phyloP scores from a whole-genome alignment of 2,888 invertebrate genomes.

The Brenthis daphne region DNA sequence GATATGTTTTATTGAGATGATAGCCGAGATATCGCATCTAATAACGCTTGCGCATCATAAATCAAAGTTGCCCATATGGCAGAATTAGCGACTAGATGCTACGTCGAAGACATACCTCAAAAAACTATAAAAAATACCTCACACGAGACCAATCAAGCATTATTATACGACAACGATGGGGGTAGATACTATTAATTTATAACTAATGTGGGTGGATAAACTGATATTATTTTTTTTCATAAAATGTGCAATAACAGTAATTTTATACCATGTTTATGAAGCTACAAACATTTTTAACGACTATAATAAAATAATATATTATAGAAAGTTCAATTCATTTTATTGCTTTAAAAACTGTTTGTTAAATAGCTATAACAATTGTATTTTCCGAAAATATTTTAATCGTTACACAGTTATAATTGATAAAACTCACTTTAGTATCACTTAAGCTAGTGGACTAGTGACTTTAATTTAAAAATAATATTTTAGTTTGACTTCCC shows the following conservation, averaged over 20 bases:
- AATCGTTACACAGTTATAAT: too few species aligned
- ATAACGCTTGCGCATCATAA: constrained; percentile 49
- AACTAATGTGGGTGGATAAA: constrained; percentile 81
- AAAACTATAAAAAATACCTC: constrained; percentile 78
- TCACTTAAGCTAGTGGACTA: too few species aligned
- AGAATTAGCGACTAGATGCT: constrained; percentile 63
- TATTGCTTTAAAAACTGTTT: too few species aligned
- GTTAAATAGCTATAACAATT: too few species aligned
- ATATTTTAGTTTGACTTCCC: too few species aligned
- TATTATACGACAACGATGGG: constrained; percentile 76
- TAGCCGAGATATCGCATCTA: constrained; percentile 24
- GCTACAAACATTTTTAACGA: constrained; percentile 32
- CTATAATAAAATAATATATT: not conserved
- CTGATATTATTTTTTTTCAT: constrained; percentile 74
- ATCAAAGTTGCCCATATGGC: constrained; percentile 67
- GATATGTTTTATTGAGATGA: constrained; percentile 18
- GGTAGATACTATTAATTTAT: constrained; percentile 81
- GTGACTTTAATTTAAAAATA: too few species aligned
- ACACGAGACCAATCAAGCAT: constrained; percentile 76
- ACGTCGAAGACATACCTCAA: constrained; percentile 65
- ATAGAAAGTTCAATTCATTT: not conserved
- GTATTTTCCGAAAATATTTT: too few species aligned
- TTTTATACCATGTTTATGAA: constrained; percentile 68
- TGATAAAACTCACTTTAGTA: too few species aligned
- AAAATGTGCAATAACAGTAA: constrained; percentile 66